Percentiles rank a stretch among this genome's conserved stretches.
Conservation (phyloP, 2,797 vertebrate genomes). For the Danio aesculapii region DNA sequence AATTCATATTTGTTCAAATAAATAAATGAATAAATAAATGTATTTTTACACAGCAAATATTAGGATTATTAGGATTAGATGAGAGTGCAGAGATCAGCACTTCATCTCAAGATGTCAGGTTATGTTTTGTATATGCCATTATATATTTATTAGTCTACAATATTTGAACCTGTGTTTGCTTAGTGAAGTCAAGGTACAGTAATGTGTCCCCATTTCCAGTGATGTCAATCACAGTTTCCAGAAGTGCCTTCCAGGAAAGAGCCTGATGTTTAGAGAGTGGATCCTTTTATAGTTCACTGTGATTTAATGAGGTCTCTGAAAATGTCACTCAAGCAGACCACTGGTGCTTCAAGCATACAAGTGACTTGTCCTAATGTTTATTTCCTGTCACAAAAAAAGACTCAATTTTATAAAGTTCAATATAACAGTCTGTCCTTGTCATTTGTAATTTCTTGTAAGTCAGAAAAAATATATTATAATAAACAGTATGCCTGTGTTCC, state of each 20-base stretch:
- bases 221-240: conserved; percentile 70
- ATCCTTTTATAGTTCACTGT: conserved; percentile 68
- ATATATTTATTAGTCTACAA: background rate
- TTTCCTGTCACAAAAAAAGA: background rate
- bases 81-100: background rate
- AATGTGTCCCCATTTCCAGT: conserved; percentile 59
- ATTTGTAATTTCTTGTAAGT: background rate
- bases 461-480: background rate
- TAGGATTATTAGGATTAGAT: background rate
- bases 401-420: conserved; percentile 2
- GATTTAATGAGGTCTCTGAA: conserved; percentile 62
- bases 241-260: conserved; percentile 61
- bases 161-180: background rate
- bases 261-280: conserved; percentile 60
- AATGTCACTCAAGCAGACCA: conserved; percentile 35
- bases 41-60: no score
- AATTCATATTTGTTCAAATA: background rate
- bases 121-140: background rate
- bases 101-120: background rate
- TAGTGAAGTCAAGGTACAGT: background rate
- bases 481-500: conserved; percentile 13
- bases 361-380: conserved; percentile 9
- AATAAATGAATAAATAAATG: no score
- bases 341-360: background rate
- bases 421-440: background rate